Conservation (phyloP, 1,140 invertebrate species). For the Eupeodes corollae region DNA sequence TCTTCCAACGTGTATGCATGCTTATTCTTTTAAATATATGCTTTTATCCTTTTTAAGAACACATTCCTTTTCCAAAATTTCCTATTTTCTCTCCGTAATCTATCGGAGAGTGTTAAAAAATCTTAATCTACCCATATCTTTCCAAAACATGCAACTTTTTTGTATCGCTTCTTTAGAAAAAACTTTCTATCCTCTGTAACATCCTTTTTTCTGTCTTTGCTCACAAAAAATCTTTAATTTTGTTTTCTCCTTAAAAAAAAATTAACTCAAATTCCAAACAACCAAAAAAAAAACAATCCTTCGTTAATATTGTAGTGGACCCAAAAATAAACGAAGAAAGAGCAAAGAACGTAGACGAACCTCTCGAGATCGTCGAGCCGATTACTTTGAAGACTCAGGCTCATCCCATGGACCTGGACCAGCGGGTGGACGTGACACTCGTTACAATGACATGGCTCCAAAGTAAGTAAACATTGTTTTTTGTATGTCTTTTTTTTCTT, state of each 20-base stretch:
- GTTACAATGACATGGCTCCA: constrained; percentile 66
- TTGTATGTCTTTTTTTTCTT: too few species aligned
- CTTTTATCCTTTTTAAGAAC: too few species aligned
- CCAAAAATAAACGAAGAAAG: constrained; percentile 35
- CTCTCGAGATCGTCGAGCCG: constrained; percentile 17
- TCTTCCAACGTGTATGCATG: too few species aligned
- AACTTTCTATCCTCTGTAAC: not conserved
- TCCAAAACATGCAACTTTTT: too few species aligned
- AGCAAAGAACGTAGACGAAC: constrained; percentile 24
- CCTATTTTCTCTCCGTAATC: too few species aligned
- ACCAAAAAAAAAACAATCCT: not conserved
- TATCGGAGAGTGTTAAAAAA: too few species aligned
- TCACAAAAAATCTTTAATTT: not conserved
- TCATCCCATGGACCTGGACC: constrained; percentile 15
- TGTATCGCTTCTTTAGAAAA: too few species aligned
- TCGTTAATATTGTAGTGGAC: constrained; percentile 21
- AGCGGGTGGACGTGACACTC: constrained; percentile 41
- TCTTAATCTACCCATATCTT: too few species aligned
- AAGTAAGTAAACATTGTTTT: constrained; percentile 48
- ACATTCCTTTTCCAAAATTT: too few species aligned
- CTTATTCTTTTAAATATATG: too few species aligned
- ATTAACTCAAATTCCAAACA: too few species aligned
- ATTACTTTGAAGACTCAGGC: constrained; percentile 36
- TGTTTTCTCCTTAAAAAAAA: too few species aligned
- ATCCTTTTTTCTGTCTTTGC: not conserved